phyloP scores from a whole-genome alignment of 92 coral and sea anemone species.

The Porites lobata region DNA sequence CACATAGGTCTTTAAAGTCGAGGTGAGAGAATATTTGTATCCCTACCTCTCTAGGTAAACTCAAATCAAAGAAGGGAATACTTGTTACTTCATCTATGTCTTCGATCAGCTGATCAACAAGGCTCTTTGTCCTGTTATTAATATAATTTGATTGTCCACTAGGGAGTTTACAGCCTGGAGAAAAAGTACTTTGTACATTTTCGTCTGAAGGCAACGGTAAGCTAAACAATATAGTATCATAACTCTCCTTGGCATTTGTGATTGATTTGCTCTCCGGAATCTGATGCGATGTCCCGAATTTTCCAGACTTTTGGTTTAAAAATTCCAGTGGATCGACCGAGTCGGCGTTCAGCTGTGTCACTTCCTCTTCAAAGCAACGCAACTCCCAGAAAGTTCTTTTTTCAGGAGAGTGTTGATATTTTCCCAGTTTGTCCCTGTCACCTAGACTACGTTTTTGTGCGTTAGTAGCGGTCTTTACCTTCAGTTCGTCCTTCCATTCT shows the following conservation, averaged over 20 bases:
- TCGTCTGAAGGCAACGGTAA: slow-evolving; percentile 60
- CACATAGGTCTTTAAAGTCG: slow-evolving; percentile 79
- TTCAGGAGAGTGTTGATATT: neutral
- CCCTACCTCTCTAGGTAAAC: slow-evolving; percentile 92
- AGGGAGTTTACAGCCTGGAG: neutral
- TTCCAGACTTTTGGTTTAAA: neutral
- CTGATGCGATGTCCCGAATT: neutral
- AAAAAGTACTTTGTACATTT: neutral
- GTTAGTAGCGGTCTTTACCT: neutral
- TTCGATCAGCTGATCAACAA: slow-evolving; percentile 87
- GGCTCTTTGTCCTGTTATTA: slow-evolving; percentile 37
- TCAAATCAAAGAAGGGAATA: slow-evolving; percentile 92
- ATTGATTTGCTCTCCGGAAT: neutral
- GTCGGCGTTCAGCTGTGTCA: neutral
- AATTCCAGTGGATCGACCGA: neutral
- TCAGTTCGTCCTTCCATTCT: slow-evolving; percentile 84
- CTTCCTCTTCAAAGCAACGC: slow-evolving; percentile 12
- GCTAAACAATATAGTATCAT: slow-evolving; percentile 44
- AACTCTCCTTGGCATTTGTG: neutral
- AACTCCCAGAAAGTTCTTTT: neutral
- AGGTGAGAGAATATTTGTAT: slow-evolving; percentile 79
- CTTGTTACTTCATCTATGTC: slow-evolving; percentile 92
- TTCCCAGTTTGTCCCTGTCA: neutral
- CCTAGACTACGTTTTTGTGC: neutral
- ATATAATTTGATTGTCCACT: neutral